Percentiles rank a stretch among this genome's conserved stretches.
These are phyloP conservation scores for Parapristionchus giblindavisi DNA, from an alignment of 2,888 invertebrate species.

Conservation along the genomic window DNA sequence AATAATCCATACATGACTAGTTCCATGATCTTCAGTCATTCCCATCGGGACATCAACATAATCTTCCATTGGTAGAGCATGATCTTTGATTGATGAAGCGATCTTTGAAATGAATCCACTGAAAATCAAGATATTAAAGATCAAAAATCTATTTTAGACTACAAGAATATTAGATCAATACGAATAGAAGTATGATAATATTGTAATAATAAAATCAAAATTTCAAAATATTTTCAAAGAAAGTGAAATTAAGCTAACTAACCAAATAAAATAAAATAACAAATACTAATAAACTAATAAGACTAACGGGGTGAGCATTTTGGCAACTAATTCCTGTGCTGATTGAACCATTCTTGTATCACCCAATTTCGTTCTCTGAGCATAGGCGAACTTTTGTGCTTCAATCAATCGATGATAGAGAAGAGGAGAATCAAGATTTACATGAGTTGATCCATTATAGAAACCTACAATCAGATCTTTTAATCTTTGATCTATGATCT, in stretches of 20 bases:
- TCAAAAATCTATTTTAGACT: background rate
- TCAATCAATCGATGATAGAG: constrained; percentile 88
- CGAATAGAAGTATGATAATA: too few species aligned
- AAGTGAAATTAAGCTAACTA: too few species aligned
- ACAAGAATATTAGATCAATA: too few species aligned
- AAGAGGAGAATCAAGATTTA: constrained; percentile 65
- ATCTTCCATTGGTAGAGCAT: constrained; percentile 60
- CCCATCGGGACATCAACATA: constrained; percentile 71
- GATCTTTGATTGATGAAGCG: constrained; percentile 56
- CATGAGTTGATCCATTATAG: constrained; percentile 53
- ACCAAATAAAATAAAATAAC: too few species aligned
- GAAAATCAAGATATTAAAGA: constrained; percentile 18
- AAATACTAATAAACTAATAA: background rate
- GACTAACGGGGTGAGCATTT: constrained; percentile 76
- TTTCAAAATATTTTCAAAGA: background rate
- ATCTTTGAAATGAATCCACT: constrained; percentile 59
- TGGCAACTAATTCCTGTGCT: constrained; percentile 77
- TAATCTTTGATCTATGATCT: background rate
- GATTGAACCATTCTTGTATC: constrained; percentile 81
- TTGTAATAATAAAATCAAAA: background rate
- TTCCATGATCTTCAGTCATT: constrained; percentile 70
- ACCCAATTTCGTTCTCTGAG: constrained; percentile 73
- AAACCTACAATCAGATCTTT: constrained; percentile 49
- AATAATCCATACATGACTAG: constrained; percentile 27
- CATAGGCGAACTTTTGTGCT: constrained; percentile 90